Conservation (phyloP, 2,113 vertebrate genomes). For the Laterallus jamaicensis region DNA sequence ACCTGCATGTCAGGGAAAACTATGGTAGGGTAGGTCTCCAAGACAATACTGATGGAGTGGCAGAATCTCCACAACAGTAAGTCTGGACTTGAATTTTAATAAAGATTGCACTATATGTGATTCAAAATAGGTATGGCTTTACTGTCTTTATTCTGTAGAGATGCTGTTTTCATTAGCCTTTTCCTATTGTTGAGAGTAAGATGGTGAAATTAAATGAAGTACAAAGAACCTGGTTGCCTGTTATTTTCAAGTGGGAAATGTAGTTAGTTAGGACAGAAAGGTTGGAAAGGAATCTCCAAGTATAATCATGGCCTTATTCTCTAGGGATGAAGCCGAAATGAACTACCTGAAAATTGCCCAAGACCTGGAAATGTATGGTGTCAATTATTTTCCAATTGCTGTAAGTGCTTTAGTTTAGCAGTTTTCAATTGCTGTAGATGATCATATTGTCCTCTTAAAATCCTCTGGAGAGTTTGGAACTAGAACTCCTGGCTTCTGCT, state of each 20-base stretch:
- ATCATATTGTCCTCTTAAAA: neutral
- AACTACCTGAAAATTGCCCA: conserved; percentile 94
- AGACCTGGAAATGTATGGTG: conserved; percentile 93
- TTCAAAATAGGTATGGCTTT: neutral
- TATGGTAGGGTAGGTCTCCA: neutral
- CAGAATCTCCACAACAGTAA: neutral
- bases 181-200: neutral
- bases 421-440: neutral
- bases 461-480: neutral
- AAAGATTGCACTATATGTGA: neutral
- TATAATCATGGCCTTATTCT: neutral
- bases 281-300: neutral
- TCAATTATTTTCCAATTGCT: conserved; percentile 91
- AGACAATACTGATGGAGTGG: neutral
- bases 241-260: neutral
- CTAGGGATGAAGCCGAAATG: conserved; percentile 93
- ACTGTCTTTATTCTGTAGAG: neutral
- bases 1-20: neutral
- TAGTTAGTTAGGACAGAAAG: neutral
- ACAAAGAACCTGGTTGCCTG: neutral
- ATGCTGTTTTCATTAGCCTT: neutral
- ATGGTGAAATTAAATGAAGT: neutral
- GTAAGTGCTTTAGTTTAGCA: conserved; percentile 75
- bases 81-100: neutral
- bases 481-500: neutral